phyloP scores from a whole-genome alignment of 2,797 vertebrate species.

The Acanthornis magna region DNA sequence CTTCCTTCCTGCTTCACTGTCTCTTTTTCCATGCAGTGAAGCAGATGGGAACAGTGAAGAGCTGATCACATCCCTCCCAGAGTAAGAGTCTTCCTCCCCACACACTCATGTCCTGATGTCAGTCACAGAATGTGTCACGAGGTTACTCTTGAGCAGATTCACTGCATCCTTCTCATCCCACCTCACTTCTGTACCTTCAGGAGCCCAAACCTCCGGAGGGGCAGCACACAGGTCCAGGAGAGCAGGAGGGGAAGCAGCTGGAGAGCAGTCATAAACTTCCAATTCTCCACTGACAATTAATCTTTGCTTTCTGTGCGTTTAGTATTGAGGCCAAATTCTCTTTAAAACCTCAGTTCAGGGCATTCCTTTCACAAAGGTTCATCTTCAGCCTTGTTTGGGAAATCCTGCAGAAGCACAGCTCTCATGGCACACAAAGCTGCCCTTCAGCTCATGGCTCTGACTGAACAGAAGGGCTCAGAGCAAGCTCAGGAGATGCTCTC shows the following conservation, averaged over 20 bases:
- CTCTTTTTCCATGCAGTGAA: not conserved
- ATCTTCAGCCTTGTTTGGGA: not conserved
- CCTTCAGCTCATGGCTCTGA: accelerated
- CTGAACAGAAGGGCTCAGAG: not conserved
- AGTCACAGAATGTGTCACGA: accelerated
- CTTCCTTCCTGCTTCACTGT: not conserved
- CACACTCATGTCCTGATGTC: accelerated
- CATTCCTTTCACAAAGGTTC: not conserved
- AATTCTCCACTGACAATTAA: not conserved
- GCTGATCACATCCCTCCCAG: not conserved
- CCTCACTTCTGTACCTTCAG: accelerated
- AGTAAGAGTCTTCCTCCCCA: not conserved
- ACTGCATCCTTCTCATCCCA: not conserved
- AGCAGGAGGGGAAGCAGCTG: not conserved
- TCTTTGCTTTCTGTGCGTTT: not conserved
- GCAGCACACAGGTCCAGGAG: not conserved
- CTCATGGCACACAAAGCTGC: not conserved
- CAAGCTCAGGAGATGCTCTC: not conserved
- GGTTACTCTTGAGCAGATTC: not conserved
- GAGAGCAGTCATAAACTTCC: not conserved
- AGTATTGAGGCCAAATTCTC: not conserved
- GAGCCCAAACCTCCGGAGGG: not conserved
- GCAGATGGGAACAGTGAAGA: not conserved
- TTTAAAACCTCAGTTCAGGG: not conserved
- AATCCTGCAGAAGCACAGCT: not conserved